Base-by-base conservation (phyloP, 1,140 invertebrate species). In the Propsilocerus akamusi region DNA sequence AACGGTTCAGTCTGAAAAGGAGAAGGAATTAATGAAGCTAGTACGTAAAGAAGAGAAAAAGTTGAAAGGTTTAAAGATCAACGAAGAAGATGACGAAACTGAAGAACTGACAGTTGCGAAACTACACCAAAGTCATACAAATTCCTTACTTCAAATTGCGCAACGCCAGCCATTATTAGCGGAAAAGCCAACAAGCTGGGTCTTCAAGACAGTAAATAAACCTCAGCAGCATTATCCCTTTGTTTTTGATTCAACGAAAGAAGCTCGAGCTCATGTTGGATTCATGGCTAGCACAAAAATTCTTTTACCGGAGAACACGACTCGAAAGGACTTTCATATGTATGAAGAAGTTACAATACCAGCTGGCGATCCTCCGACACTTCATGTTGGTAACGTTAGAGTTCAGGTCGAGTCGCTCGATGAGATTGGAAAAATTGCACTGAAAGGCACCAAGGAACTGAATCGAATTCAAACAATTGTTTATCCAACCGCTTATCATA, bases 391-490 rank as follows among this genome's bases (percentile, higher is more conserved):
- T 2, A 78, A 80, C 50, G 70, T 79, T 49, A 69, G 76, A 22
- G 72, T 90, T n/a, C 66, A 72, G 41, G 78, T 94, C 52, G 69
- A 72, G 1, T 68, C 74, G 8, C 68, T 96, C 52, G 90, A 96
- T 70, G 76, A 89, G 71, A 76, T 91, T 51, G 90, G 86, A 0
- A 76, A 85, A 69, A 73, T 80, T 64, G 87, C 83, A 0, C 99
- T 99, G 60, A 73, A 78, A 55, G 86, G 85, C 54, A 84, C 91
- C 25, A 82, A 86, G 61, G 69, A 75, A 46, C 70, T 99, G 12
- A 99, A 99, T 69, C 70, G 81, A 50, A 97, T 99, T 53, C 96
- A 99, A 64, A 90, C 88, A 0, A 81, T 97, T 47, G 96, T 99
- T 0, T 99, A 86, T 68, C 77, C 92, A 41, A 78, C 88, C 3